Conservation (phyloP, 2,113 vertebrate genomes). For the Chunga burmeisteri region DNA sequence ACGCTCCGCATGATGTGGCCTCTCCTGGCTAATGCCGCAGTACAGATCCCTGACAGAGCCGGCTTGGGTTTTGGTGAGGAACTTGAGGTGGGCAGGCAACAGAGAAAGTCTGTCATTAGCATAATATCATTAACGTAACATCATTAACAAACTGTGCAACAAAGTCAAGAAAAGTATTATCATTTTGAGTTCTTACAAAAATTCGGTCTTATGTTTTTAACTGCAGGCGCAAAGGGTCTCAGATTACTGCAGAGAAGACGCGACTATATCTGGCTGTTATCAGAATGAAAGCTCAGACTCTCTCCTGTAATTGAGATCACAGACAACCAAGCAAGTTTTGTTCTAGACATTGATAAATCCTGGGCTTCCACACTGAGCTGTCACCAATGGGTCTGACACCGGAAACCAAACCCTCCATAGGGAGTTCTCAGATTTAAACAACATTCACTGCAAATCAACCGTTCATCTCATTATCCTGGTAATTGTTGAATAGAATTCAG, state of each 20-base stretch:
- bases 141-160: neutral
- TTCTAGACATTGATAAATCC: neutral
- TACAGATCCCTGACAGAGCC: neutral
- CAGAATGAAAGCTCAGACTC: neutral
- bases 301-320: neutral
- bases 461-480: neutral
- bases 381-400: neutral
- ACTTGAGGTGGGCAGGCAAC: neutral
- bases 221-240: neutral
- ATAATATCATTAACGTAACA: neutral
- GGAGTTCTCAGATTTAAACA: neutral
- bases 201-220: neutral
- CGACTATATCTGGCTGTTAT: neutral
- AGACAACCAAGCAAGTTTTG: neutral
- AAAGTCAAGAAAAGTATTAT: neutral
- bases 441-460: neutral
- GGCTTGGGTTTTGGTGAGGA: neutral
- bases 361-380: neutral
- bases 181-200: neutral
- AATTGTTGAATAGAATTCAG: neutral
- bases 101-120: neutral
- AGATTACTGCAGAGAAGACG: neutral
- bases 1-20: accelerated
- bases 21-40: accelerated
- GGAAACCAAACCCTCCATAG: neutral